Conservation (phyloP, 2,888 invertebrate genomes). For the Labia minor region DNA sequence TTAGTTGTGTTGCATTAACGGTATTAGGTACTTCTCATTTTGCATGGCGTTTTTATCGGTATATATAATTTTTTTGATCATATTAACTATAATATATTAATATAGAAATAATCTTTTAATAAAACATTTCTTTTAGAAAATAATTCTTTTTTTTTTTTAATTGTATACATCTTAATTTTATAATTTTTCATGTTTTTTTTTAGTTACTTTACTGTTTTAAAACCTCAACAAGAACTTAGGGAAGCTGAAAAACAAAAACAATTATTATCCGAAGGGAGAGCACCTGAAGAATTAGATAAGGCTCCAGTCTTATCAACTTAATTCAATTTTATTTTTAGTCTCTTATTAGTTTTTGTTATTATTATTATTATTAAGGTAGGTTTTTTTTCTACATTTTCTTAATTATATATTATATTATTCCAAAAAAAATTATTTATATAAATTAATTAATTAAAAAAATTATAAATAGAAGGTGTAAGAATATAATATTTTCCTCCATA, state of each 20-base stretch:
- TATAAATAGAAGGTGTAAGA: too few relatives aligned
- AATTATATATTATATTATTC: too few relatives aligned
- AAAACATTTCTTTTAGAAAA: too few relatives aligned
- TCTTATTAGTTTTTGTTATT: too few relatives aligned
- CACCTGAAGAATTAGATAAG: background rate
- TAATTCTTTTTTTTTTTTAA: too few relatives aligned
- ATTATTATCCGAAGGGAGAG: background rate
- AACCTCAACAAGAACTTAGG: background rate
- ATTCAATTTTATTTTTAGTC: too few relatives aligned
- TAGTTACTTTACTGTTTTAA: background rate
- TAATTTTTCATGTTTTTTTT: background rate
- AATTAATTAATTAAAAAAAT: too few relatives aligned
- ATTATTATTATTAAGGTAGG: too few relatives aligned
- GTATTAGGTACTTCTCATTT: background rate
- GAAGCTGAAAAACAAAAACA: background rate
- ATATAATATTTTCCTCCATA: too few relatives aligned
- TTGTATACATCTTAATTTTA: background rate
- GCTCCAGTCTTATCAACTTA: background rate
- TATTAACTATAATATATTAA: background rate
- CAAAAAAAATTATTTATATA: too few relatives aligned
- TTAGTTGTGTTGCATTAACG: background rate
- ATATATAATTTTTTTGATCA: background rate
- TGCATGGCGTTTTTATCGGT: background rate
- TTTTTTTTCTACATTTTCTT: too few relatives aligned
- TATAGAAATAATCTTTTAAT: too few relatives aligned